Evolutionary conservation across 1,140 invertebrate genomes (phyloP).

Genomic region (Habropoda laboriosa): DNA sequence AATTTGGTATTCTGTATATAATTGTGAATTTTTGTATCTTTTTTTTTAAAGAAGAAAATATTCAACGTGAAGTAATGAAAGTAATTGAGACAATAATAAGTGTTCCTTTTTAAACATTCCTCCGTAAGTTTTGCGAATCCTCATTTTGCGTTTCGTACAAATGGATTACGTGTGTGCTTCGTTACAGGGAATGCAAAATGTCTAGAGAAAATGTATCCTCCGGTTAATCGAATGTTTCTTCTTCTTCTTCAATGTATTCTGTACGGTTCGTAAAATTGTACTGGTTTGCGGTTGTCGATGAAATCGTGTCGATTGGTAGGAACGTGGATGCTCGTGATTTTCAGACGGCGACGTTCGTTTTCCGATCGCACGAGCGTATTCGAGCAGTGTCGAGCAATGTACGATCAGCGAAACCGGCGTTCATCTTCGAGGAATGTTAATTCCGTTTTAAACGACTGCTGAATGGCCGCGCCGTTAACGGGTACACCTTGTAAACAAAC

Average conservation of each 20-base stretch:
- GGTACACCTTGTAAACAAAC: slow-evolving; percentile 67
- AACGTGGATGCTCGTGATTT: slow-evolving; percentile 4
- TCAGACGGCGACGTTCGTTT: slow-evolving; percentile 11
- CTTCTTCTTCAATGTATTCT: not conserved
- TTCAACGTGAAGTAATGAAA: too few species aligned
- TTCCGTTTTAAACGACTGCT: slow-evolving; percentile 60
- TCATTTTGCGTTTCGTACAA: too few species aligned
- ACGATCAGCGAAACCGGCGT: slow-evolving; percentile 43
- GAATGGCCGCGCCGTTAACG: slow-evolving; percentile 51
- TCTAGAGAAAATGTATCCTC: too few species aligned
- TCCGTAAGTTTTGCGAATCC: too few species aligned
- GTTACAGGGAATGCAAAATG: too few species aligned
- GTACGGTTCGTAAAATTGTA: not conserved
- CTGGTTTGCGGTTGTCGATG: not conserved
- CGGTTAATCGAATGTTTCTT: too few species aligned
- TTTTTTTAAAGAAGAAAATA: too few species aligned
- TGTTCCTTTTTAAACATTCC: too few species aligned
- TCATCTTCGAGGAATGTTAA: slow-evolving; percentile 61
- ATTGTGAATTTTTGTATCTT: too few species aligned
- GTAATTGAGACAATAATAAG: too few species aligned
- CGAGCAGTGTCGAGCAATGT: slow-evolving; percentile 29
- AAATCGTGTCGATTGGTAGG: not conserved
- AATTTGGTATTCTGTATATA: too few species aligned
- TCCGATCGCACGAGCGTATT: slow-evolving; percentile 6
- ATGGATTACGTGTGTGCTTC: too few species aligned